Evolutionary conservation across 2,888 invertebrate species (phyloP), one percentile per base, ranked within the genome.

Genomic region (Dasypolia templi): DNA sequence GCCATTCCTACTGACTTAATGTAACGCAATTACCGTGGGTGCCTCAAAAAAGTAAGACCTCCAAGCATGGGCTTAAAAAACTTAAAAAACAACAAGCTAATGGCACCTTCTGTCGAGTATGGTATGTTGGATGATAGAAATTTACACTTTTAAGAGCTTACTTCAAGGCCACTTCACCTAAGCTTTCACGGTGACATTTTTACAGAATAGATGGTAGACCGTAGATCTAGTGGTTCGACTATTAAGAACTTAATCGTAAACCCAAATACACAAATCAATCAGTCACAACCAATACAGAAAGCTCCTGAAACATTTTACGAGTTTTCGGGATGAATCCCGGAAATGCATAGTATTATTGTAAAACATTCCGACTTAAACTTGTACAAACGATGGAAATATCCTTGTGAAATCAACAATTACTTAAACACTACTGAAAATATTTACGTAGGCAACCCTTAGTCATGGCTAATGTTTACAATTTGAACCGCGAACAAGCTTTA

Each of bases 351-450:
- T 61, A n/a, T 53, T 75, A 79, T 65, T 65, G 66, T 67, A 65
- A 53, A 65, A 39, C 65, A 68, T 72, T 76, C 72, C 64, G 22
- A 4, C 19, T 58, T 53, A 63, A 29, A 65, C 59, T 67, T 55
- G 58, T n/a, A 59, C 67, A 67, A 62, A 66, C 74, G 75, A 53
- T 76, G 42, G 19, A 62, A 81, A 72, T 81, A 80, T 66, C 77
- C 69, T 59, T 81, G 77, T 64, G 64, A 32, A 71, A 77, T 81
- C 81, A 61, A 68, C 66, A 74, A 74, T 81, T 77, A 74, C 74
- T 81, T 78, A 44, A 56, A 74, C 67, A 62, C 67, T 65, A 65
- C 65, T 69, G 74, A 71, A 74, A 74, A 71, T 81, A 81, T 81
- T 81, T 78, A 81, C 53, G 67, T 77, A 74, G 67, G 59, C 49